Evolutionary conservation across 2,888 invertebrate species (phyloP).

Genomic region (Philopedon plagiatum): DNA sequence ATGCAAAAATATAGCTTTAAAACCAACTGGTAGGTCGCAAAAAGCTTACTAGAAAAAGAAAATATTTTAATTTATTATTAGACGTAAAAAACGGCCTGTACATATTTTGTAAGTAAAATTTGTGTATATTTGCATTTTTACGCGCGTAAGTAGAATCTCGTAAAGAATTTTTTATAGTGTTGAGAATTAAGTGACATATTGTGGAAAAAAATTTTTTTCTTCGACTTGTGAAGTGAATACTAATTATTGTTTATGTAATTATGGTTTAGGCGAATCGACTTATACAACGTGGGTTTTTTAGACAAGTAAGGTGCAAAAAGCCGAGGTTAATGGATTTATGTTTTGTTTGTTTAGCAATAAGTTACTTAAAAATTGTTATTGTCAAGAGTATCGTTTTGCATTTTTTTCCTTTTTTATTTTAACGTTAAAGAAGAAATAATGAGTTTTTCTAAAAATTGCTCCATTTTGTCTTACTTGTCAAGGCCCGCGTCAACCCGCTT

Average conservation of each 20-base stretch:
- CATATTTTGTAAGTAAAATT: constrained; percentile 38
- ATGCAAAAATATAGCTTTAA: no score
- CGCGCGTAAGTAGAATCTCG: constrained; percentile 22
- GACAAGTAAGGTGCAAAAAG: no score
- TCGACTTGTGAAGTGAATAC: neutral
- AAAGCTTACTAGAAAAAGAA: neutral
- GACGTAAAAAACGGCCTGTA: constrained; percentile 28
- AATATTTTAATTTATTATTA: constrained; percentile 15
- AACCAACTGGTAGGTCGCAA: neutral
- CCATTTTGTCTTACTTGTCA: neutral
- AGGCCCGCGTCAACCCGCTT: neutral
- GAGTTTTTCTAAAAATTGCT: no score
- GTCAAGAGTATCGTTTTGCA: no score
- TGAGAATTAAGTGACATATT: constrained; percentile 8
- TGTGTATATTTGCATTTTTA: constrained; percentile 40
- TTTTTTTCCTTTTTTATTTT: no score
- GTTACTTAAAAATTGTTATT: no score
- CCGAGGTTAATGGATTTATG: no score
- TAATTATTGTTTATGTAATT: neutral
- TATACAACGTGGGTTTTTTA: neutral
- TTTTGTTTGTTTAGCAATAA: no score
- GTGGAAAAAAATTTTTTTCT: neutral
- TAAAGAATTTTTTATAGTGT: constrained; percentile 11
- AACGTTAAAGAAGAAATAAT: no score
- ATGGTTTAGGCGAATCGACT: neutral